Base-by-base conservation (phyloP, 2,888 invertebrate genomes). In the Platycnemis pennipes region DNA sequence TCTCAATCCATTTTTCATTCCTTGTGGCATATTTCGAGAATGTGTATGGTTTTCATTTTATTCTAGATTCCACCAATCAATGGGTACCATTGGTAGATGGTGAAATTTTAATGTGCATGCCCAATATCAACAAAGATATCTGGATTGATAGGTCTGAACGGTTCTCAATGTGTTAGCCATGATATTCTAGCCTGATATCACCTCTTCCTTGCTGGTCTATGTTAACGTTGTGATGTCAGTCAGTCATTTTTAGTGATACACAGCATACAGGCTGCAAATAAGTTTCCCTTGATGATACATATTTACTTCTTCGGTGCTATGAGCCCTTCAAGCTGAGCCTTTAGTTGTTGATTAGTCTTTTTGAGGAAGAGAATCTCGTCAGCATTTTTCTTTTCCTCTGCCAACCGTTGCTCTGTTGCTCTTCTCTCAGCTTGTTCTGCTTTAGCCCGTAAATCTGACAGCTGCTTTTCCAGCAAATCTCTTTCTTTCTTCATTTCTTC, bases 341-440 rank as follows among this genome's bases (percentile, higher is more conserved):
- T 99, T 19, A 99, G 97, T 96, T 99, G 99, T 95, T 98, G 98
- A 96, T 99, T 99, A 0, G 99, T 99, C 96, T 99, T 98, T 97
- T 99, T 99, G 94, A 99, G 97, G 96, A 99, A 99, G 94, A 98
- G 97, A 94, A 99, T 98, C 96, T 99, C 99, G 96, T 99, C 99
- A 77, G 98, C 98, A 96, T 99, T 99, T 95, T 99, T 98, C 96
- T 99, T 99, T 96, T 99, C 99, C 96, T 99, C 99, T 0, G 99
- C 98, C 94, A 98, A 98, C 31, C 98, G 97, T 95, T 99, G 97
- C 96, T 99, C 99, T 0, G 98, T 98, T 46, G 98, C 98, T 95
- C 98, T 97, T 95, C 98, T 97, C 96, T 99, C 98, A 69, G 98
- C 97, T 96, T 99, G 98, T 95, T 99, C 99, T 7, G 98, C 98